Evolutionary conservation across 2,888 invertebrate genomes (phyloP).

Genomic region (Pyrrhosoma nymphula): DNA sequence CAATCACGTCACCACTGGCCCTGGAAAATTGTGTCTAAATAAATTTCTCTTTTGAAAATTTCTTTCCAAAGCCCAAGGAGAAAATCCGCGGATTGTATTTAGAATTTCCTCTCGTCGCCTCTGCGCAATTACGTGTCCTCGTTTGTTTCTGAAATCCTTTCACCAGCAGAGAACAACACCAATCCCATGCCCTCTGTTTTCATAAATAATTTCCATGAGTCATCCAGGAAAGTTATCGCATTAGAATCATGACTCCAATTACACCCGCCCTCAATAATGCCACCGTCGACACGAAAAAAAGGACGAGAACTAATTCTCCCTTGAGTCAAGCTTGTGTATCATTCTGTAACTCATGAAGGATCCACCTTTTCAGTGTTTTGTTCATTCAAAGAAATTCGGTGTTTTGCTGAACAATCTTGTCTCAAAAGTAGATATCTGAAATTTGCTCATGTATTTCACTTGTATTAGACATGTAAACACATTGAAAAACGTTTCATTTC

Average conservation of each 20-base stretch:
- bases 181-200: neutral
- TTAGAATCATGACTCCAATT: conserved; percentile 18
- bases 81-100: neutral
- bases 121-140: conserved; percentile 9
- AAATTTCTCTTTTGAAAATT: neutral
- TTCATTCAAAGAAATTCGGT: too few relatives aligned
- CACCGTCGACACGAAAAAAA: neutral
- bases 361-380: too few relatives aligned
- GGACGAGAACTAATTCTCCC: neutral
- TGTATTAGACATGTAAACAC: too few relatives aligned
- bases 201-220: neutral
- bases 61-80: neutral
- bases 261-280: neutral
- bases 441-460: too few relatives aligned
- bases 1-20: neutral
- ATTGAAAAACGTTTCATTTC: too few relatives aligned
- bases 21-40: neutral
- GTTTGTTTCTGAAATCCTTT: conserved; percentile 22
- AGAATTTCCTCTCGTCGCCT: neutral
- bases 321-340: neutral
- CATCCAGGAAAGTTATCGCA: neutral
- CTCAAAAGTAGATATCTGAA: too few relatives aligned
- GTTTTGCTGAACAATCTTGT: too few relatives aligned
- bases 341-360: too few relatives aligned
- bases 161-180: neutral